phyloP scores from a whole-genome alignment of 2,797 vertebrate species.

The Peromyscus nudipes region DNA sequence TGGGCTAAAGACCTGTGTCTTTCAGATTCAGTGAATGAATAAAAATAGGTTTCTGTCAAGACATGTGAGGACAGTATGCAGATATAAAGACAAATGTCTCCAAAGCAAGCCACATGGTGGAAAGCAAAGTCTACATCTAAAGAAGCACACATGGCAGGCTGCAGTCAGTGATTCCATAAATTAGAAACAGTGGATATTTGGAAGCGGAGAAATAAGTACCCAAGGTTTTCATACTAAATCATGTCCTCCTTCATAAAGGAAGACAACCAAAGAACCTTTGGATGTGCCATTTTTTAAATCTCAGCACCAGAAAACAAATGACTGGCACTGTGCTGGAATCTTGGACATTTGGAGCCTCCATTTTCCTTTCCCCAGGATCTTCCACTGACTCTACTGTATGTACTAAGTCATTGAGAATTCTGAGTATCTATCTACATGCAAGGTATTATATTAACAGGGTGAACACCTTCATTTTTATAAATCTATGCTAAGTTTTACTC shows the following conservation, averaged over 20 bases:
- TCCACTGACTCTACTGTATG: not conserved
- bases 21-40: not conserved
- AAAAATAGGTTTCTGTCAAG: not conserved
- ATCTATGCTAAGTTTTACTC: constrained; percentile 19
- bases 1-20: not conserved
- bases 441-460: not conserved
- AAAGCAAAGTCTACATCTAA: not conserved
- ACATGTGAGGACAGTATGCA: not conserved
- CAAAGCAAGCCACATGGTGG: not conserved
- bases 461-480: not conserved
- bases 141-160: not conserved
- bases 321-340: not conserved
- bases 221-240: not conserved
- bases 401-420: not conserved
- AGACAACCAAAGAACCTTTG: not conserved
- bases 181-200: not conserved
- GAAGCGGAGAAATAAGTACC: not conserved
- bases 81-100: not conserved
- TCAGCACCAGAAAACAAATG: not conserved
- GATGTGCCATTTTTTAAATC: not conserved
- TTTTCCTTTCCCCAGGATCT: not conserved
- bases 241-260: not conserved
- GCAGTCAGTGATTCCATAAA: not conserved
- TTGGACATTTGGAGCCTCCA: not conserved
- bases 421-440: not conserved